These are phyloP conservation scores for Ciconia boyciana DNA, from an alignment of 2,113 vertebrate species.

Conservation along the genomic window DNA sequence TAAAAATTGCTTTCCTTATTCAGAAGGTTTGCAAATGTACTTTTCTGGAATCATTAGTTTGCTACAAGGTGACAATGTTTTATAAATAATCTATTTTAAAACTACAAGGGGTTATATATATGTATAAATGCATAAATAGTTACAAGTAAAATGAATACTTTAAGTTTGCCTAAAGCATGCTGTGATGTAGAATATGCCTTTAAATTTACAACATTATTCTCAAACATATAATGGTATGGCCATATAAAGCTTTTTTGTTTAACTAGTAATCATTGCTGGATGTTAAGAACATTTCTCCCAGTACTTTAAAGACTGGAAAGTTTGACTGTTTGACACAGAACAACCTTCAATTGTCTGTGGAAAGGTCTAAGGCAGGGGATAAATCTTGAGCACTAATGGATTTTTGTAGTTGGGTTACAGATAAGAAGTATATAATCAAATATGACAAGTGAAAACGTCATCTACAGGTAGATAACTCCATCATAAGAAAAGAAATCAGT, in stretches of 20 bases:
- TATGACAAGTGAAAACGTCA: not conserved
- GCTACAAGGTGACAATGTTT: slow-evolving; percentile 13
- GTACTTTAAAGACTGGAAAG: not conserved
- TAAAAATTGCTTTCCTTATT: slow-evolving; percentile 65
- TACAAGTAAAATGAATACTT: slow-evolving; percentile 56
- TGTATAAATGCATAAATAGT: not conserved
- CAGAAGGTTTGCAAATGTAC: slow-evolving; percentile 42
- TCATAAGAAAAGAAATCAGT: not conserved
- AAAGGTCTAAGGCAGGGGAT: not conserved
- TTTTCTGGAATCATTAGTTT: slow-evolving; percentile 62
- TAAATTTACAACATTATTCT: not conserved
- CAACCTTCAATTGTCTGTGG: not conserved
- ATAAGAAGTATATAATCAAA: not conserved
- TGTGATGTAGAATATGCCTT: not conserved
- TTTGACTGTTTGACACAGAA: not conserved
- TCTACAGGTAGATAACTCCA: not conserved
- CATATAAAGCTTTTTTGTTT: not conserved
- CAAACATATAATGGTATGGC: not conserved
- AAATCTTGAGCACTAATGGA: not conserved
- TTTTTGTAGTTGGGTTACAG: not conserved
- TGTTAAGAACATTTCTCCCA: not conserved
- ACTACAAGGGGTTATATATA: not conserved
- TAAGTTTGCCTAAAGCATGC: not conserved
- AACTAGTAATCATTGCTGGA: not conserved
- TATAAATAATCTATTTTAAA: slow-evolving; percentile 58